A percentile compares a stretch with the other conserved stretches of the same genome.
These are phyloP conservation scores for Spheniscus mendiculus DNA, from an alignment of 2,113 vertebrate genomes.

Conservation along the genomic window DNA sequence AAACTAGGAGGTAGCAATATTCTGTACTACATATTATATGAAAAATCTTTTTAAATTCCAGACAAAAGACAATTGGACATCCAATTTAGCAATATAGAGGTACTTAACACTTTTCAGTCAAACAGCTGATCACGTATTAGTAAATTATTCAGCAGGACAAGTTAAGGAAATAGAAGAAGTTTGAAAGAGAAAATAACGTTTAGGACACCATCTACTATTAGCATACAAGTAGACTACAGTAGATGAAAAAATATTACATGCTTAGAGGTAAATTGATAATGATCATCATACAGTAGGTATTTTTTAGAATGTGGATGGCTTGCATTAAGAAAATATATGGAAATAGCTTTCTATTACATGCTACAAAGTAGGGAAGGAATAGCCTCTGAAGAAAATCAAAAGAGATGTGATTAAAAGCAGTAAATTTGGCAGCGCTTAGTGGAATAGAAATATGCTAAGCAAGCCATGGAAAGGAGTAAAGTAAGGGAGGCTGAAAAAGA, in stretches of 20 bases:
- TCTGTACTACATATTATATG: not conserved
- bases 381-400: not conserved
- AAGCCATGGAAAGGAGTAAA: not conserved
- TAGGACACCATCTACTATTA: not conserved
- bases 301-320: not conserved
- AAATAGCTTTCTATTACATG: not conserved
- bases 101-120: not conserved
- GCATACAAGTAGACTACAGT: too few relatives aligned
- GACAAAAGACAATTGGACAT: not conserved
- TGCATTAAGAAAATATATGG: not conserved
- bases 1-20: not conserved
- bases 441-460: not conserved
- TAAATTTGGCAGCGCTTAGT: not conserved
- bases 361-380: not conserved
- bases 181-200: not conserved
- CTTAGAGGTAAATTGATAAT: not conserved
- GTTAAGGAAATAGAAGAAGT: not conserved
- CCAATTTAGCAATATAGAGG: accelerated
- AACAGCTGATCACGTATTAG: not conserved
- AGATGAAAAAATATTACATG: not conserved
- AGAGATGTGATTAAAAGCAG: not conserved
- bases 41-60: not conserved
- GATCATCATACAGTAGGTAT: not conserved
- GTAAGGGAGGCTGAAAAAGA: not conserved
- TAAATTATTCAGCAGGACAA: not conserved